phyloP scores from a whole-genome alignment of 2,113 vertebrate genomes.

The Hippocampus zosterae region DNA sequence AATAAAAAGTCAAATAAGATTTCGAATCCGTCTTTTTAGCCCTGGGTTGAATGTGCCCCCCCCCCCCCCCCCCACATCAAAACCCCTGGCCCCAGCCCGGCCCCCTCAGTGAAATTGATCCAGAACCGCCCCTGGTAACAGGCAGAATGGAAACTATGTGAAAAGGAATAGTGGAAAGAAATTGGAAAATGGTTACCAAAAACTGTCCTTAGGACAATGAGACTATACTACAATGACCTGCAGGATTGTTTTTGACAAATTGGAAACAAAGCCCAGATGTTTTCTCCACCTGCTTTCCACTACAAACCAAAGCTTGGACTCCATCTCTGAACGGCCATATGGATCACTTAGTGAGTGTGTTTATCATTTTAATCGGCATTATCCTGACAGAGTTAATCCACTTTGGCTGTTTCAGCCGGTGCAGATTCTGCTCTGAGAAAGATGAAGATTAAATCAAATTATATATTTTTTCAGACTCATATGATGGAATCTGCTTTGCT shows the following conservation, averaged over 20 bases:
- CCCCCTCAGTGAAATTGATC: no score
- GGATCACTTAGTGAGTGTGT: conserved; percentile 62
- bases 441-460: conserved; percentile 70
- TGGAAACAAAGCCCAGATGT: conserved; percentile 27
- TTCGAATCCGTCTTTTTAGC: no score
- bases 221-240: background rate
- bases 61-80: no score
- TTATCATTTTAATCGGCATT: conserved; percentile 68
- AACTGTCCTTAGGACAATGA: background rate
- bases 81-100: no score
- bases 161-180: background rate
- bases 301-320: conserved; percentile 21
- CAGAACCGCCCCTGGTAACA: no score
- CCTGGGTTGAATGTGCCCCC: no score
- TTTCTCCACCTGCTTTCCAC: background rate
- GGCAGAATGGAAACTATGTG: background rate
- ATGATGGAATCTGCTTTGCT: conserved; percentile 46
- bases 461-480: conserved; percentile 58
- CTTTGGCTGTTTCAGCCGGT: conserved; percentile 64
- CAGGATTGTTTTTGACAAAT: background rate
- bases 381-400: conserved; percentile 71
- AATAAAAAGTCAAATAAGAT: no score
- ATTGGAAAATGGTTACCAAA: background rate
- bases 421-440: conserved; percentile 63
- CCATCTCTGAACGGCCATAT: conserved; percentile 41